Conservation (phyloP, 92 coral and sea anemone species). For the Ricordea florida region DNA sequence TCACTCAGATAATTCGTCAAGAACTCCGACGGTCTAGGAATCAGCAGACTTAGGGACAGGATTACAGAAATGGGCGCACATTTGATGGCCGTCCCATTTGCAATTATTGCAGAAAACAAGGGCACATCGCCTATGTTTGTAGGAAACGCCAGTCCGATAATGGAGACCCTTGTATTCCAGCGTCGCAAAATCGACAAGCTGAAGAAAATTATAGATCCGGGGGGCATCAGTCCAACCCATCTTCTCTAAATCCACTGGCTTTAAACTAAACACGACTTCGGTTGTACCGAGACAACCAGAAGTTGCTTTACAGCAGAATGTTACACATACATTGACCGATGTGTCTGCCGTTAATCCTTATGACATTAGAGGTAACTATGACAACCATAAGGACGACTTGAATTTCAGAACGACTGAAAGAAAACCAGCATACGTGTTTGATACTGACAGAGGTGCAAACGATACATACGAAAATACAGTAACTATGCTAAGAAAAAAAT, state of each 20-base stretch:
- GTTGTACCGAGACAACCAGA: constrained; percentile 8
- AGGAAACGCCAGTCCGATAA: background rate
- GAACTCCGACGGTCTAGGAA: background rate
- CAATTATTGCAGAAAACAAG: constrained; percentile 16
- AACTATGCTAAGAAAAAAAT: no score
- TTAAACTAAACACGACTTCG: constrained; percentile 9
- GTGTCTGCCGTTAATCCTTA: no score
- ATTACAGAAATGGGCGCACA: constrained; percentile 3
- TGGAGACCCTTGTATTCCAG: background rate
- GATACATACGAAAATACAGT: no score
- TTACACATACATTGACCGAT: background rate
- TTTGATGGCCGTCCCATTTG: constrained; percentile 31
- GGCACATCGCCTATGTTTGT: constrained; percentile 7
- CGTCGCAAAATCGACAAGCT: background rate
- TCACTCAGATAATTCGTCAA: background rate
- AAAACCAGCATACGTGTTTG: no score
- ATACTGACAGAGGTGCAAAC: no score
- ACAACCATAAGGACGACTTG: no score
- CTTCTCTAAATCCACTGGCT: background rate
- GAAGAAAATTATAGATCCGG: background rate
- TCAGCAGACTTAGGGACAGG: background rate
- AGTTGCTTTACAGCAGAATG: background rate
- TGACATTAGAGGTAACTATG: no score
- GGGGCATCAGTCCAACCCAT: background rate
- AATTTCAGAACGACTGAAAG: no score